A percentile compares a stretch with the other conserved stretches of the same genome.
These are phyloP conservation scores for Eurystomus glaucurus DNA, from an alignment of 2,797 vertebrate species.

Conservation along the genomic window DNA sequence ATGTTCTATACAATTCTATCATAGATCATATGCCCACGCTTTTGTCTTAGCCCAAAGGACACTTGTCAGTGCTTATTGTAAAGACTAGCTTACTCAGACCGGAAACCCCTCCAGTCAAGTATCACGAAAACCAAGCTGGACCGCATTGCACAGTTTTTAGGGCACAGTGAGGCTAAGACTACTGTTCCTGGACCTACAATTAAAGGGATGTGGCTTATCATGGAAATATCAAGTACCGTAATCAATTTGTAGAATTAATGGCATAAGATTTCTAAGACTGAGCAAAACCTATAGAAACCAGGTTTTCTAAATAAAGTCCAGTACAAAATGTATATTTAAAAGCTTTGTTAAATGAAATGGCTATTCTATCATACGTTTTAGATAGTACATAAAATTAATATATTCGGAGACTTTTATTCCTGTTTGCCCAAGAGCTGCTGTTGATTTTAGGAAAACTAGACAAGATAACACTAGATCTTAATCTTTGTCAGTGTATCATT, in stretches of 20 bases:
- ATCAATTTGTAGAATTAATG: neutral
- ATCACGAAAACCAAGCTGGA: neutral
- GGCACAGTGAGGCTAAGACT: neutral
- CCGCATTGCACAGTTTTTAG: neutral
- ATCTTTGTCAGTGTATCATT: neutral
- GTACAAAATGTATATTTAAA: neutral
- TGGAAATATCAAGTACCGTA: neutral
- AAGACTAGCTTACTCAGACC: neutral
- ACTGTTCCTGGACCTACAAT: neutral
- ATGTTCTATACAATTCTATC: neutral
- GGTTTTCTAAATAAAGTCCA: neutral
- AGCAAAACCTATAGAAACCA: neutral
- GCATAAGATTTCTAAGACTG: neutral
- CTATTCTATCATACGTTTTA: neutral
- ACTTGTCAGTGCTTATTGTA: neutral
- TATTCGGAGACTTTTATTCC: neutral
- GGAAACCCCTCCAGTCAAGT: neutral
- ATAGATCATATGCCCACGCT: rapidly evolving
- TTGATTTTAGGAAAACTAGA: neutral
- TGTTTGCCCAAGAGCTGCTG: neutral
- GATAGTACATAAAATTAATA: neutral
- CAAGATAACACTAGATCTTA: neutral
- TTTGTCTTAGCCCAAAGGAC: neutral
- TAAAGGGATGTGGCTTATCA: neutral
- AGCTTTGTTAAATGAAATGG: neutral